Evolutionary conservation across 1,140 invertebrate species (phyloP).

Genomic region (Hypsibius dujardini): DNA sequence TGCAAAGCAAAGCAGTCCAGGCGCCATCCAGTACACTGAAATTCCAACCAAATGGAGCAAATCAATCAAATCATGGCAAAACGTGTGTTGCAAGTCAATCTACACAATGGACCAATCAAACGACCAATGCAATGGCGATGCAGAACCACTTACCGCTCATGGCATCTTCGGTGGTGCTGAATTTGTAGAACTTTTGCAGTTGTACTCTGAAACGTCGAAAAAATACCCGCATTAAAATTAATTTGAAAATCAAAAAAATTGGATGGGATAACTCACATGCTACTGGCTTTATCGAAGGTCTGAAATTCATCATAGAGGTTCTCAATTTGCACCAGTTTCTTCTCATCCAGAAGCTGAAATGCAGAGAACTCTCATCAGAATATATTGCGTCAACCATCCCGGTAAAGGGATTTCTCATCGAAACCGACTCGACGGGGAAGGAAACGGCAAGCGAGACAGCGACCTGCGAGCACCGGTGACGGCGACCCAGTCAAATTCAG

Average conservation of each 20-base stretch:
- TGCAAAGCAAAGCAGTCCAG: too few relatives aligned
- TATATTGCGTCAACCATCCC: background rate
- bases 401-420: too few relatives aligned
- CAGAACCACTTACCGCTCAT: slow-evolving; percentile 39
- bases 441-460: too few relatives aligned
- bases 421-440: too few relatives aligned
- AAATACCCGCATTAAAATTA: slow-evolving; percentile 18
- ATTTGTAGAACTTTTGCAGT: slow-evolving; percentile 86
- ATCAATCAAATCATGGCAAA: too few relatives aligned
- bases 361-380: slow-evolving; percentile 19
- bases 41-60: too few relatives aligned
- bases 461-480: background rate
- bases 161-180: slow-evolving; percentile 82
- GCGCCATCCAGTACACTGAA: too few relatives aligned
- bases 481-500: background rate
- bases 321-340: slow-evolving; percentile 36
- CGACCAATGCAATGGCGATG: too few relatives aligned
- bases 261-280: slow-evolving; percentile 29
- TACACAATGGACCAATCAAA: too few relatives aligned
- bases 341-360: slow-evolving; percentile 36
- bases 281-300: slow-evolving; percentile 32
- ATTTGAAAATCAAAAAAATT: slow-evolving; percentile 17
- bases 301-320: slow-evolving; percentile 37
- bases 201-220: slow-evolving; percentile 50
- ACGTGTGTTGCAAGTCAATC: too few relatives aligned